phyloP scores from a whole-genome alignment of 92 coral and sea anemone species.

The Galaxea fascicularis region DNA sequence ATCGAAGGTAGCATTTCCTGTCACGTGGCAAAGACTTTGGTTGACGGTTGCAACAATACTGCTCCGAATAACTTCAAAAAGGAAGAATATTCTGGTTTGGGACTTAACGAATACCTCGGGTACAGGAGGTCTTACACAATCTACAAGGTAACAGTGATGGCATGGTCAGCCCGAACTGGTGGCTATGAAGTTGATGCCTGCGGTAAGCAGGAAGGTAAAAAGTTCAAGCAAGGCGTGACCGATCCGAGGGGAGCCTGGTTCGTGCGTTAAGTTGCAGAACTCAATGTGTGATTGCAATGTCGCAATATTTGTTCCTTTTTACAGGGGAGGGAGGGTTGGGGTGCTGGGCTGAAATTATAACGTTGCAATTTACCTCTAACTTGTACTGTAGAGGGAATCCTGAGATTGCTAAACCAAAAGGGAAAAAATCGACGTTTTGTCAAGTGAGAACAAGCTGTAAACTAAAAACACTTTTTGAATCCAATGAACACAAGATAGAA shows the following conservation, averaged over 20 bases:
- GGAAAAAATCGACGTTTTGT: too few relatives aligned
- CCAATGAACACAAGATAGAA: too few relatives aligned
- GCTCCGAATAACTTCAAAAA: neutral
- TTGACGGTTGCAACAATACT: neutral
- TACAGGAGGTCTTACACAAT: neutral
- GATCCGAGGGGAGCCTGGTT: constrained; percentile 6
- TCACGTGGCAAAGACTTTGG: neutral
- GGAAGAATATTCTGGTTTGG: neutral
- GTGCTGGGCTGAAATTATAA: too few relatives aligned
- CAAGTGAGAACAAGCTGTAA: too few relatives aligned
- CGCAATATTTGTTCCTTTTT: too few relatives aligned
- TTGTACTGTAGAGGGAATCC: too few relatives aligned
- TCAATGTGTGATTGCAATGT: neutral
- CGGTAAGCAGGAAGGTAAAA: neutral
- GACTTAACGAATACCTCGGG: neutral
- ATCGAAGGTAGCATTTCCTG: neutral
- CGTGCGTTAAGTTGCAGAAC: neutral
- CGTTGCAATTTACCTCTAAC: too few relatives aligned
- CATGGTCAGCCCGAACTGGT: neutral
- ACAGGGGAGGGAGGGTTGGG: too few relatives aligned
- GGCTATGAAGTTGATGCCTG: neutral
- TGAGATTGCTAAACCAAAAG: too few relatives aligned
- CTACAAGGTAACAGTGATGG: constrained; percentile 1
- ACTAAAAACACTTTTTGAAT: too few relatives aligned
- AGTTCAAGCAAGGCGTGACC: neutral